Evolutionary conservation across 2,888 invertebrate genomes (phyloP).

Genomic region (Malthinus flaveolus): DNA sequence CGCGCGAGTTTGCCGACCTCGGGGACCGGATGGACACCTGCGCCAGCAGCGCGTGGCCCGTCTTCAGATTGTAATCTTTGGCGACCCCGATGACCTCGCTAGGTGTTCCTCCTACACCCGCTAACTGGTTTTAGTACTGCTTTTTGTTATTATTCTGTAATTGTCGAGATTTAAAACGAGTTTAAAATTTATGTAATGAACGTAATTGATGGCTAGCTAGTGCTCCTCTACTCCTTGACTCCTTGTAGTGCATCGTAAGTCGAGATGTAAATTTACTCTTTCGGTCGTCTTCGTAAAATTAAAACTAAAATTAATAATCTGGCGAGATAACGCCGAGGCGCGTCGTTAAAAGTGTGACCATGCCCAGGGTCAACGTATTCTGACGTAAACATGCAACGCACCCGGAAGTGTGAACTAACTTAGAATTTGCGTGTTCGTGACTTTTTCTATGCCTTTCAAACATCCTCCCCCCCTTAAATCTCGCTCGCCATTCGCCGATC

Average conservation of each 20-base stretch:
- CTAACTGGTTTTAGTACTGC: slow-evolving; percentile 44
- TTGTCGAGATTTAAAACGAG: slow-evolving; percentile 18
- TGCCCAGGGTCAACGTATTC: slow-evolving; percentile 42
- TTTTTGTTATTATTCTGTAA: slow-evolving; percentile 30
- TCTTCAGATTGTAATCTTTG: slow-evolving; percentile 50
- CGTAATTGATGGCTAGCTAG: slow-evolving; percentile 2
- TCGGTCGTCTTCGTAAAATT: slow-evolving; percentile 3
- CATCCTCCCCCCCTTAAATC: slow-evolving; percentile 32
- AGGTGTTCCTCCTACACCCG: slow-evolving; percentile 50
- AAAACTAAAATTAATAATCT: slow-evolving; percentile 1
- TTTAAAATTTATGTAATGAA: slow-evolving; percentile 3
- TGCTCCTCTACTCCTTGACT: too few relatives aligned
- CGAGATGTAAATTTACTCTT: slow-evolving; percentile 4
- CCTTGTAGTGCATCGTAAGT: not conserved
- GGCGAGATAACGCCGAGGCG: slow-evolving; percentile 1
- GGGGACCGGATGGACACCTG: slow-evolving; percentile 48
- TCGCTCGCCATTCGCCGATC: slow-evolving; percentile 8
- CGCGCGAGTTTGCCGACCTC: slow-evolving; percentile 41
- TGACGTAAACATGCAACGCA: slow-evolving; percentile 40
- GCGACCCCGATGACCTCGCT: slow-evolving; percentile 48
- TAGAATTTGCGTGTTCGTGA: slow-evolving; percentile 37
- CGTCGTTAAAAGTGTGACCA: slow-evolving; percentile 29
- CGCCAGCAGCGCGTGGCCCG: slow-evolving; percentile 51
- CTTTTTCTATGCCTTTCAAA: slow-evolving; percentile 33
- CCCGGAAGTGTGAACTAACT: slow-evolving; percentile 35